phyloP scores from a whole-genome alignment of 1,140 invertebrate genomes.

The Drosophila eugracilis region DNA sequence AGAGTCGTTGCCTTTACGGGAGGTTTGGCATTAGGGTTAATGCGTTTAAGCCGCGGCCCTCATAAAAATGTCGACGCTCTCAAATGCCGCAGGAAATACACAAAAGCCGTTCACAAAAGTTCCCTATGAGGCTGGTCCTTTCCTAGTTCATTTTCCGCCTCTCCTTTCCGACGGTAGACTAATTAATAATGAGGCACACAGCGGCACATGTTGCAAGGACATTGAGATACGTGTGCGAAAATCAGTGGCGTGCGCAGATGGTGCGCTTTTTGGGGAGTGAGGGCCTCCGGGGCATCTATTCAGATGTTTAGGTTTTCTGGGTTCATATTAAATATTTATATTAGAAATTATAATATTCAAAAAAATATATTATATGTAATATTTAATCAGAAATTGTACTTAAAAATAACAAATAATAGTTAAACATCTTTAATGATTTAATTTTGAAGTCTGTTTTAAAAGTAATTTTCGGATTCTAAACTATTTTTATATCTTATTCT shows the following conservation, averaged over 20 bases:
- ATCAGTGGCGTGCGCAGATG: constrained; percentile 10
- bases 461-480: too few relatives aligned
- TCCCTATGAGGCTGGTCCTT: constrained; percentile 17
- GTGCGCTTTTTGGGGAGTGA: background rate
- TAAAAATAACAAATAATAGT: too few relatives aligned
- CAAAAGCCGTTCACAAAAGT: constrained; percentile 24
- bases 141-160: constrained; percentile 21
- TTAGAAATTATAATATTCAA: too few relatives aligned
- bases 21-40: constrained; percentile 66
- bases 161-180: constrained; percentile 36
- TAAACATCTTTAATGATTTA: too few relatives aligned
- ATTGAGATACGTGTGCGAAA: constrained; percentile 21
- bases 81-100: constrained; percentile 53
- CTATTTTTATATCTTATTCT: too few relatives aligned
- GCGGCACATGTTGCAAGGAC: constrained; percentile 64
- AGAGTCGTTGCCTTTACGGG: constrained; percentile 44
- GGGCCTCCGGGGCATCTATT: background rate
- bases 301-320: too few relatives aligned
- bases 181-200: constrained; percentile 70
- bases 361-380: too few relatives aligned
- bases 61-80: constrained; percentile 34
- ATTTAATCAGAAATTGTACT: too few relatives aligned
- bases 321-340: too few relatives aligned
- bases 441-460: too few relatives aligned
- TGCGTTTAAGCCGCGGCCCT: constrained; percentile 57